These are phyloP conservation scores for Siderastrea siderea DNA, from an alignment of 92 coral and sea anemone genomes.

Conservation along the genomic window DNA sequence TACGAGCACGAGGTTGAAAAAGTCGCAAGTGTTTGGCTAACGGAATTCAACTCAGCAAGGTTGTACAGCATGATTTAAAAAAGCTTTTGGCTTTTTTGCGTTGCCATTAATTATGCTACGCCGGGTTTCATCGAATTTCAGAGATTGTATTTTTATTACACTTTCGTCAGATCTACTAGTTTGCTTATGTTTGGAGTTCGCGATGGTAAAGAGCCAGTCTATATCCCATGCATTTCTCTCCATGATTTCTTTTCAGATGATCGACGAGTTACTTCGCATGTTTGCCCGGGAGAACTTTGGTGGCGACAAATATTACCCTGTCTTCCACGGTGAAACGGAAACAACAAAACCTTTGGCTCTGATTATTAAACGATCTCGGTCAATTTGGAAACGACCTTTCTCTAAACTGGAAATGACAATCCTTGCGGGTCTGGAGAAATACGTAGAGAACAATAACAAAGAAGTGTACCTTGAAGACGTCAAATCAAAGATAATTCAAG, in stretches of 20 bases:
- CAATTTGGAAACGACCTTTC: constrained; percentile 20
- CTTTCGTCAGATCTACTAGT: no score
- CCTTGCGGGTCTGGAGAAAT: constrained; percentile 8
- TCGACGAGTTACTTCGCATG: constrained; percentile 9
- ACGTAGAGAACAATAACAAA: background rate
- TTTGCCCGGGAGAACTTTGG: constrained; percentile 19
- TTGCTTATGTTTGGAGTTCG: background rate
- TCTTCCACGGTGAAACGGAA: background rate
- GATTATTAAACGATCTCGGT: background rate
- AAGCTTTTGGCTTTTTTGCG: no score
- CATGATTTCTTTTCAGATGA: background rate
- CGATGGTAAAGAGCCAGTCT: background rate
- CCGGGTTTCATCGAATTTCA: no score
- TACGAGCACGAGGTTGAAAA: no score
- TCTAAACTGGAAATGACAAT: constrained; percentile 9
- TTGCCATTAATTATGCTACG: no score
- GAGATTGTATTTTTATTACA: no score
- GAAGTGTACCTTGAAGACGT: background rate
- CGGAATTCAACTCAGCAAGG: no score
- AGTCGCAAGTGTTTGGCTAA: no score
- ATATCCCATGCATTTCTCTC: background rate
- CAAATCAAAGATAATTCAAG: background rate
- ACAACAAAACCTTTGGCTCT: background rate
- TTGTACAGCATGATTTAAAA: no score
- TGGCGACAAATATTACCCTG: background rate